Base-by-base conservation (phyloP, 1,140 invertebrate species). In the Drosophila kohkoa region DNA sequence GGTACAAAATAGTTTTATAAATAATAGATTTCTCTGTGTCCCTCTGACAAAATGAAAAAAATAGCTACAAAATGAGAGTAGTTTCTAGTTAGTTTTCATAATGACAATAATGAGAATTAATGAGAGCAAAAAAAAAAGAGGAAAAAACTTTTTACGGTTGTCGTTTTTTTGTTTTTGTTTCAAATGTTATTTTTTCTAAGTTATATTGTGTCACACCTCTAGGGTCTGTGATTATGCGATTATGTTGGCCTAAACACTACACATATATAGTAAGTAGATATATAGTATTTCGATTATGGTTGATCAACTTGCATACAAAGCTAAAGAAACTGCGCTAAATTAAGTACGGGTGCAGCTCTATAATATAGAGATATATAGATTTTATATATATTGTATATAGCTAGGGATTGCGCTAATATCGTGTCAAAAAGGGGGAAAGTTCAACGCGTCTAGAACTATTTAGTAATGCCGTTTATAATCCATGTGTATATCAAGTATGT, bases 1-100 rank as follows among this genome's bases (percentile, higher is more conserved):
- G 65, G 71, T 75, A 86, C 13, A 25, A 85, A 87, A 86, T 77
- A 76, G 71, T 86, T 82, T 79, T 82, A 86, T 82, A 88, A 86
- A 86, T 88, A 86, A 88, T 82, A 77, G 58, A 85, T 75, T 52
- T 54, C 28, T 55, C 28, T 55, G 52, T 66, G 60, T 54, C 38
- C 54, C 68, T 60, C 20, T 25, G 20, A 25, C 20, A 25, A 25
- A 2, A 25, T 0, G 0, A 3, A 25, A 55, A 54, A 45, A 70
- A 70, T 59, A 35, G 13, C 38, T 38, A 57, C 72, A 70, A 38
- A 38, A 66, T 46, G 65, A 71, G 59, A 64, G 20, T 71, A 52
- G 62, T 58, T 45, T 65, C 2, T 46, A 41, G 46, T 48, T 68
- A 10, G 41, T 65, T 52, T 54, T 25, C n/a, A 54, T 32, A 54